Conservation (phyloP, 2,888 invertebrate genomes). For the Oligia latruncula region DNA sequence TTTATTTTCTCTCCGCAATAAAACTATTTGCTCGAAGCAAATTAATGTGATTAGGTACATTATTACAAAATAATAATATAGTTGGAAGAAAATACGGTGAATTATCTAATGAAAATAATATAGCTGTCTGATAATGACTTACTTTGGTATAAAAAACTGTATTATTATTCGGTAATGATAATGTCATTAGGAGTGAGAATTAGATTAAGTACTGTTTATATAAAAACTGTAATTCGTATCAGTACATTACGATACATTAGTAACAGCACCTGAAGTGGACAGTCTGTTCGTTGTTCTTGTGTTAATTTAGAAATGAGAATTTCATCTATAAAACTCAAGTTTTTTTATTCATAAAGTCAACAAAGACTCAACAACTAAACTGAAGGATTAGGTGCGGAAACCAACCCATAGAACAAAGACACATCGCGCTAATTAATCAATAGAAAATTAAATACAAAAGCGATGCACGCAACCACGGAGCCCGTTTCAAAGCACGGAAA, state of each 20-base stretch:
- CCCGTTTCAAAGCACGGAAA: neutral
- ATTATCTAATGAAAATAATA: slow-evolving; percentile 7
- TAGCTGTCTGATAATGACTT: slow-evolving; percentile 3
- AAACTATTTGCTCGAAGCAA: neutral
- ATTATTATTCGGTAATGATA: slow-evolving; percentile 27
- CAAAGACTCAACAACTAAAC: neutral
- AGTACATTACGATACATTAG: neutral
- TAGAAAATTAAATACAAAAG: slow-evolving; percentile 6
- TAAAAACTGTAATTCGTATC: neutral
- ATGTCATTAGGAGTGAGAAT: slow-evolving; percentile 3
- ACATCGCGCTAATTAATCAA: slow-evolving; percentile 3
- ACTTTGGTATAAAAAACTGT: slow-evolving; percentile 22
- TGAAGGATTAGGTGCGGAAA: too few relatives aligned
- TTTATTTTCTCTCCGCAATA: slow-evolving; percentile 10
- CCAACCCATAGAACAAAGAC: neutral
- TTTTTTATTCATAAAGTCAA: neutral
- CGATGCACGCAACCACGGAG: neutral
- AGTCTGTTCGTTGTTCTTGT: neutral
- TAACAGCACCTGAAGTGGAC: too few relatives aligned
- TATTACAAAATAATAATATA: slow-evolving; percentile 12
- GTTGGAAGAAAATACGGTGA: neutral
- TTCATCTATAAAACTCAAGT: neutral
- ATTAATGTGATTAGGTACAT: neutral
- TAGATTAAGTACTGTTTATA: neutral
- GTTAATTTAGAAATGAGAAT: neutral